phyloP scores from a whole-genome alignment of 2,888 invertebrate species.

The Andrena fulva region DNA sequence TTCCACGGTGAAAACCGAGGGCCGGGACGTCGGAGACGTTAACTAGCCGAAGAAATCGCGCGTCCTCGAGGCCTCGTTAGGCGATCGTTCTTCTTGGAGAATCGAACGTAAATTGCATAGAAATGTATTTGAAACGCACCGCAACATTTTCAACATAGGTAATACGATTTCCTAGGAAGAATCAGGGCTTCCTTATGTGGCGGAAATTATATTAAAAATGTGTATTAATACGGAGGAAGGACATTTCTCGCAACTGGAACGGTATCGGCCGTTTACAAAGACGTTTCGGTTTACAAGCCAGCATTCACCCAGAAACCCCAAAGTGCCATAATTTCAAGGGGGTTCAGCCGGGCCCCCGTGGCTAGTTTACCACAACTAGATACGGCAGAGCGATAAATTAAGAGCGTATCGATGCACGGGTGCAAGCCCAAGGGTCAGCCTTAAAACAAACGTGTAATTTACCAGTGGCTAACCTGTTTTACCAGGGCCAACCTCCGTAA shows the following conservation, averaged over 20 bases:
- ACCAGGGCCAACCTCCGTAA: constrained; percentile 70
- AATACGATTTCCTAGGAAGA: too few species aligned
- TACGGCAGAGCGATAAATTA: constrained; percentile 75
- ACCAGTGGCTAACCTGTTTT: constrained; percentile 80
- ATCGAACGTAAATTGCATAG: not conserved
- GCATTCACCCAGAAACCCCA: not conserved
- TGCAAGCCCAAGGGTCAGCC: constrained; percentile 65
- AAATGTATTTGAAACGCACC: not conserved
- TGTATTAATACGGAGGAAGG: too few species aligned
- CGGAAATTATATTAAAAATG: too few species aligned
- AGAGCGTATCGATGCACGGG: constrained; percentile 68
- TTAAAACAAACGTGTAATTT: constrained; percentile 84
- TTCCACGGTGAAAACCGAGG: constrained; percentile 39
- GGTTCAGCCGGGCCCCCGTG: not conserved
- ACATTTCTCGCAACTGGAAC: too few species aligned
- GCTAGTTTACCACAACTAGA: constrained; percentile 1
- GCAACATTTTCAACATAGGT: not conserved
- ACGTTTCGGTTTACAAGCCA: too few species aligned
- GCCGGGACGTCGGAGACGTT: constrained; percentile 11
- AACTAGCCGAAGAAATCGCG: constrained; percentile 46
- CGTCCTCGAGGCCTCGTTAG: constrained; percentile 17
- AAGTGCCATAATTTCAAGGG: not conserved
- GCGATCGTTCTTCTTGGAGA: constrained; percentile 5
- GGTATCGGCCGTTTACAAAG: too few species aligned
- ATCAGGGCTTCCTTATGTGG: too few species aligned